phyloP scores from a whole-genome alignment of 2,888 invertebrate genomes.

The Drosophila paramelanica region DNA sequence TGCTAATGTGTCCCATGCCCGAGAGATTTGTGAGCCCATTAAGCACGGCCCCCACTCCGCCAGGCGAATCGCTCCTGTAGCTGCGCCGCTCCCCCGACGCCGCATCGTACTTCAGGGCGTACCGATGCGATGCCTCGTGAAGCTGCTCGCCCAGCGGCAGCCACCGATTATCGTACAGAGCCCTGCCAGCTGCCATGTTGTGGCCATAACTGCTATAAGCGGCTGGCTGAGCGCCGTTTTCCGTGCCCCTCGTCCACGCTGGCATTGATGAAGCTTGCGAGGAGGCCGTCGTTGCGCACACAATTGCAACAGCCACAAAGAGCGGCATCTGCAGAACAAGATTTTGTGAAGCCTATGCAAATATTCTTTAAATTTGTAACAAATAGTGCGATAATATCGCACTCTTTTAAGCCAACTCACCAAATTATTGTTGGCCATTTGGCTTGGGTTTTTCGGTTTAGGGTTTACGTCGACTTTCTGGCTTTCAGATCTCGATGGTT shows the following conservation, averaged over 20 bases:
- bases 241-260: constrained; percentile 17
- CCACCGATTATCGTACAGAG: constrained; percentile 73
- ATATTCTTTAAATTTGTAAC: constrained; percentile 42
- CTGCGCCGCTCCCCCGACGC: constrained; percentile 47
- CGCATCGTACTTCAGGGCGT: constrained; percentile 39
- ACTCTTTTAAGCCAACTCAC: constrained; percentile 51
- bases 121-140: constrained; percentile 47
- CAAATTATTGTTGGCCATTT: constrained; percentile 63
- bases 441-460: constrained; percentile 21
- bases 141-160: constrained; percentile 48
- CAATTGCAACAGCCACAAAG: constrained; percentile 71
- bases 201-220: constrained; percentile 54
- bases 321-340: constrained; percentile 56
- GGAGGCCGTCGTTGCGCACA: constrained; percentile 47
- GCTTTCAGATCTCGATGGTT: constrained; percentile 38
- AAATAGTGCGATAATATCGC: constrained; percentile 34
- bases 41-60: constrained; percentile 59
- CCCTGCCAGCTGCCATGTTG: constrained; percentile 56
- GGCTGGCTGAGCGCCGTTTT: constrained; percentile 47
- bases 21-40: constrained; percentile 80
- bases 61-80: constrained; percentile 47
- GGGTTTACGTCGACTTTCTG: constrained; percentile 15
- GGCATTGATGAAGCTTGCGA: constrained; percentile 45
- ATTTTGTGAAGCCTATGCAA: constrained; percentile 13
- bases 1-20: constrained; percentile 78